Base-by-base conservation (phyloP, 2,113 vertebrate species). In the Fulica atra region DNA sequence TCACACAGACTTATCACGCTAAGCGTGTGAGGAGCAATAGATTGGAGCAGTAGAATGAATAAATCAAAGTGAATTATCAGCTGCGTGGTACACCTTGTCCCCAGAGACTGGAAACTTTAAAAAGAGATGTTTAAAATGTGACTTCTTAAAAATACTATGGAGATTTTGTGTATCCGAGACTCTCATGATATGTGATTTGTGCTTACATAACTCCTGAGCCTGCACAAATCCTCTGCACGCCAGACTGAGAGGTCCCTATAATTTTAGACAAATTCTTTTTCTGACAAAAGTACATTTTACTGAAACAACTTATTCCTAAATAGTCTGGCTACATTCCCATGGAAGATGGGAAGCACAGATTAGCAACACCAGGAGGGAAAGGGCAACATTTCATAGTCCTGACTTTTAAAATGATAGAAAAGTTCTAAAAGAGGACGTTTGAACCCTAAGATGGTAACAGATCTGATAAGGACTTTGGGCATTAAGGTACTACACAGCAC, bases 201-300 rank as follows among this genome's bases (percentile, higher is more conserved):
- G 60, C 77, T 92, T 89, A 46, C 20, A 18, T 50, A 86, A 82
- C 73, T 93, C 51, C 60, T 64, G 88, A 68, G 82, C 8, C 54
- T 46, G 38, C 21, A 76, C n/a, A 90, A 93, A 64, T 91, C 29
- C 59, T 93, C 68, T 85, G 46, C 76, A 44, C n/a, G 13, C 65
- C 69, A 93, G 74, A 31, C 13, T 88, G 72, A 83, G 38, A 51
- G 14, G 50, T 94, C 46, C 23, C 29, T 68, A 35, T 56, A 57
- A 94, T 69, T 91, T 92, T 56, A 86, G 82, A 86, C 9, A 81
- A 44, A 13, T 73, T 25, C 0, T 66, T 97, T 81, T 82, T 95
- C 54, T 83, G 54, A 65, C 35, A 61, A 50, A 96, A 91, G 50
- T 78, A 35, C 77, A 80, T 96, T 95, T 92, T 79, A 36, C 25